Conservation (phyloP, 2,113 vertebrate species). For the Prunella himalayana region DNA sequence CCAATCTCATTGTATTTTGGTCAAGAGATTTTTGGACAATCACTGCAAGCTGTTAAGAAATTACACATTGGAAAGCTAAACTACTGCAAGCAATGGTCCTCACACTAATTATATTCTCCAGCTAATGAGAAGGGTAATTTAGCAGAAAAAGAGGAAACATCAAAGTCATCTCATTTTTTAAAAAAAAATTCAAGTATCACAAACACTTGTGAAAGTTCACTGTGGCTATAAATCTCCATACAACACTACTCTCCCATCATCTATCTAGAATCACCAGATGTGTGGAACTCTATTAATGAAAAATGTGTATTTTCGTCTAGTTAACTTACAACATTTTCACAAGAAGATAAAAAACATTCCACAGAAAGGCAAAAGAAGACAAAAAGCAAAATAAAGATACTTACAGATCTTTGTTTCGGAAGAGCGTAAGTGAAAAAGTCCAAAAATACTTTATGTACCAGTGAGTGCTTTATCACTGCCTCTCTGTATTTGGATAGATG, state of each 20-base stretch:
- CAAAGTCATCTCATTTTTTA: not conserved
- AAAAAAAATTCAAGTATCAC: not conserved
- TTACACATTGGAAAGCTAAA: not conserved
- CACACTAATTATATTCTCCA: not conserved
- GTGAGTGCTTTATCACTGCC: slow-evolving; percentile 93
- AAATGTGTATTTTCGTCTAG: not conserved
- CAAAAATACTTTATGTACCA: slow-evolving; percentile 96
- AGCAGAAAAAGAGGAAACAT: not conserved
- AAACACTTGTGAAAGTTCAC: not conserved
- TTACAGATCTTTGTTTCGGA: slow-evolving; percentile 86
- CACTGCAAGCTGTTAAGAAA: not conserved
- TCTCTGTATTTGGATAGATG: slow-evolving; percentile 75
- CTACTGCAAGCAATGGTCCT: not conserved
- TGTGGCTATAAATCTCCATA: not conserved
- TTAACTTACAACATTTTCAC: not conserved
- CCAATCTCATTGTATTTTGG: not conserved
- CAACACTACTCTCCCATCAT: not conserved
- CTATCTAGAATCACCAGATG: not conserved
- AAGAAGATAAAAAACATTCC: not conserved
- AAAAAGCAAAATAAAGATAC: not conserved
- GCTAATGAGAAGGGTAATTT: not conserved
- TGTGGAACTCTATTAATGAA: not conserved
- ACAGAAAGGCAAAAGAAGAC: not conserved
- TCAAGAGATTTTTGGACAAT: not conserved
- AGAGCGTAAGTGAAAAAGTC: slow-evolving; percentile 86